Evolutionary conservation across 1,140 invertebrate species (phyloP).

Genomic region (Drosophila azteca): DNA sequence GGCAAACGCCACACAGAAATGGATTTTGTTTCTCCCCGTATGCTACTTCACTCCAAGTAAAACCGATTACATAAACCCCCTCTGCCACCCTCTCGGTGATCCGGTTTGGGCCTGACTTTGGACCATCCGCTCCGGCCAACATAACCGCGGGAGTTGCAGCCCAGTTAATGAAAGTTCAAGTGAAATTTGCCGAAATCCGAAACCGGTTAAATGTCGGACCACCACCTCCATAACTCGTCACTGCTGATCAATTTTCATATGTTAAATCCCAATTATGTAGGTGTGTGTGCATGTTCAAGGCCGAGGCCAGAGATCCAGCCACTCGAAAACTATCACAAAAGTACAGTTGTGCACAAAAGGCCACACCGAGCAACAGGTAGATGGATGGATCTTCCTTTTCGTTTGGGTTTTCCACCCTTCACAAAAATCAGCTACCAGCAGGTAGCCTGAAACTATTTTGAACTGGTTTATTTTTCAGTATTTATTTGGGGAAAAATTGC

Average conservation of each 20-base stretch:
- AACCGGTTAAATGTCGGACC: constrained; percentile 61
- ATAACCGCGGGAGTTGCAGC: constrained; percentile 48
- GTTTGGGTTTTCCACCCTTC: constrained; percentile 14
- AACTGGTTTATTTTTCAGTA: constrained; percentile 23
- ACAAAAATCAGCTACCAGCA: constrained; percentile 9
- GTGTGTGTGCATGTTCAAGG: constrained; percentile 59
- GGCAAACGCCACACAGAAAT: constrained; percentile 13
- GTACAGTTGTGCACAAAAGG: constrained; percentile 31
- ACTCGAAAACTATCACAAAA: background rate
- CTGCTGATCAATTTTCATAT: constrained; percentile 45
- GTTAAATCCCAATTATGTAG: constrained; percentile 37
- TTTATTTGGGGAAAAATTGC: constrained; percentile 7
- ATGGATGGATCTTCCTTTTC: background rate
- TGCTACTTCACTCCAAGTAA: constrained; percentile 36
- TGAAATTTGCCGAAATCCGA: constrained; percentile 61
- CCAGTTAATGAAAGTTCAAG: constrained; percentile 76
- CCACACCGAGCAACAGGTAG: constrained; percentile 8
- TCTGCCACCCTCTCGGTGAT: constrained; percentile 21
- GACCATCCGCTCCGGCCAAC: constrained; percentile 12
- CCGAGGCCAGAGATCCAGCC: constrained; percentile 34
- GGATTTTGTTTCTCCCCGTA: background rate
- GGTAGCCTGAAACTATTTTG: constrained; percentile 22
- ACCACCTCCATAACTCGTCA: background rate
- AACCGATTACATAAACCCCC: constrained; percentile 67
- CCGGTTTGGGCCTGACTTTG: constrained; percentile 55